Evolutionary conservation across 1,140 invertebrate species (phyloP), one percentile per base, ranked within the genome.

Genomic region (Zaprionus ornatus): DNA sequence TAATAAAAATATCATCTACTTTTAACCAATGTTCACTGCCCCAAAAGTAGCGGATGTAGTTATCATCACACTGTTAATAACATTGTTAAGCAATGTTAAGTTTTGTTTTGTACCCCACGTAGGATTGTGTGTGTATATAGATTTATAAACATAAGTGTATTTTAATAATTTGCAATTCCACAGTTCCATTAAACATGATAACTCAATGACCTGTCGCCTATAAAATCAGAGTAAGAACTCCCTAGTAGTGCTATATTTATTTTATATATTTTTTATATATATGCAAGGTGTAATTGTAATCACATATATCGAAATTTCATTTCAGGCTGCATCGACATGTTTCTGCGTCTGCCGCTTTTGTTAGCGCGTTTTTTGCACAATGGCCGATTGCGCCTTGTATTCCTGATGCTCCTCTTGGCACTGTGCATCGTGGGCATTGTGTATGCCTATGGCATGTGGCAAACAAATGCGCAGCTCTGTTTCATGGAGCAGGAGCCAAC

Each of bases 371-470:
- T 77, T 29, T 19, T 87, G 54, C 72, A 91, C 52, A 86, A 86
- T 59, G 82, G 87, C 37, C 68, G 82, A 37, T 32, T 91, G 27
- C 82, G 87, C 0, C 1, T 86, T 15, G 7, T 91, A n/a, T 84
- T 91, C n/a, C 19, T 81, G 2, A 32, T 65, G 3, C 70, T 91
- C 2, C 67, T 91, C 0, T 65, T 91, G 13, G 6, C 65, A 2
- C 2, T 91, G 3, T 54, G 72, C 0, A n/a, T 82, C 0, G 17
- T 15, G 1, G 57, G 87, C 13, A 52, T 82, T 3, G 1, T 45
- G 0, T 23, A 85, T 1, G 60, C 15, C 0, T 76, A 63, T n/a
- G 37, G 57, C 13, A 45, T 29, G 9, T 71, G 63, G 68, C 56
- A 66, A n/a, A 12, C 59, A 10, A 68, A 81, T 50, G 27, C 57